Conservation (phyloP, 2,113 vertebrate species). For the Pachyramphus minor region DNA sequence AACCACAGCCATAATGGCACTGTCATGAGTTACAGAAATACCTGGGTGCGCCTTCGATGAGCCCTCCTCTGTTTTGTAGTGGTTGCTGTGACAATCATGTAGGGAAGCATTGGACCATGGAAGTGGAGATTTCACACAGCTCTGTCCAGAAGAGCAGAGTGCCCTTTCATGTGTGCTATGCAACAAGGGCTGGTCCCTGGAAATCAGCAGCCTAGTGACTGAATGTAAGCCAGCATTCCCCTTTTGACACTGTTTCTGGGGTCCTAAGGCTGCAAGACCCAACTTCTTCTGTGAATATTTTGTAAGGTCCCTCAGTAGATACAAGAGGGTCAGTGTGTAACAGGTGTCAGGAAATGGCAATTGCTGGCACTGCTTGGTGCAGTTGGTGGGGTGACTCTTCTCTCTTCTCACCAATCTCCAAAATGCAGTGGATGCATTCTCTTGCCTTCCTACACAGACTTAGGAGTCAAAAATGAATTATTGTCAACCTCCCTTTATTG, state of each 20-base stretch:
- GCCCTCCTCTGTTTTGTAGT: background rate
- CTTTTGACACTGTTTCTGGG: background rate
- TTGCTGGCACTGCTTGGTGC: background rate
- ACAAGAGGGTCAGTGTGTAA: background rate
- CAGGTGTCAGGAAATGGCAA: background rate
- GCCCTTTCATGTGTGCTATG: accelerated
- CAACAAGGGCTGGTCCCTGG: background rate
- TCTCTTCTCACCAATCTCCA: background rate
- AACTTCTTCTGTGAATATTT: background rate
- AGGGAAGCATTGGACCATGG: accelerated
- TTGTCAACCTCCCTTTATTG: background rate
- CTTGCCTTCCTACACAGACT: background rate
- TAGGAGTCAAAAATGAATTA: background rate
- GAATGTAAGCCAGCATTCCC: background rate
- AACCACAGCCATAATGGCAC: background rate
- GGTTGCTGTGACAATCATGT: background rate
- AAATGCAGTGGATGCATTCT: background rate
- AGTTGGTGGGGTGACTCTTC: background rate
- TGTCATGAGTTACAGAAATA: background rate
- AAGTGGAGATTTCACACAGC: background rate
- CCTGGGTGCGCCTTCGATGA: background rate
- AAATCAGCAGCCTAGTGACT: background rate
- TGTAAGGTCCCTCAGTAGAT: background rate
- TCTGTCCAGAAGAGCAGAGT: background rate
- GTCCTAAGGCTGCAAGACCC: background rate